A percentile compares a stretch with the other conserved stretches of the same genome.
phyloP scores from a whole-genome alignment of 2,888 invertebrate species.

The Deladenus siricidicola region DNA sequence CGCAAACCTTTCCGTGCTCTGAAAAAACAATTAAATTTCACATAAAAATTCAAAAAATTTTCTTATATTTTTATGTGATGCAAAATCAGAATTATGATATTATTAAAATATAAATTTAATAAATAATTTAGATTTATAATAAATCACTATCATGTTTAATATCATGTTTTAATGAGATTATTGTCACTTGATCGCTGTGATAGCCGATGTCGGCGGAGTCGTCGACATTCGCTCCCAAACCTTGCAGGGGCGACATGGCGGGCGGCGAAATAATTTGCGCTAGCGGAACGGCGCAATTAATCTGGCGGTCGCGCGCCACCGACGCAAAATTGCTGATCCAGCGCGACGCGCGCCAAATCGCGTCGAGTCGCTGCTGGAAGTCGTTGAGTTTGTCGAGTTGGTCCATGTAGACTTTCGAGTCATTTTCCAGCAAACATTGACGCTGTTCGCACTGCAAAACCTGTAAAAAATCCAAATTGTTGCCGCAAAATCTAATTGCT shows the following conservation, averaged over 20 bases:
- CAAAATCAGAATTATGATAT: too few relatives aligned
- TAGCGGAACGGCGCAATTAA: conserved; percentile 17
- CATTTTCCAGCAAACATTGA: conserved; percentile 42
- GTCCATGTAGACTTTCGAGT: conserved; percentile 38
- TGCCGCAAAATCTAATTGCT: background rate
- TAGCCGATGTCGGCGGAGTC: conserved; percentile 35
- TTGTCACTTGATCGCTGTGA: conserved; percentile 33
- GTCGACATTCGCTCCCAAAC: conserved; percentile 5
- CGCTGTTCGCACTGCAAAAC: conserved; percentile 46
- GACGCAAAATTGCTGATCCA: conserved; percentile 94
- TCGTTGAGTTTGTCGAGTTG: conserved; percentile 63
- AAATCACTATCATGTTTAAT: too few relatives aligned
- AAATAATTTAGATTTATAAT: too few relatives aligned
- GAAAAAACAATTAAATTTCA: too few relatives aligned
- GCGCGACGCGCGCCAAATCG: conserved; percentile 82
- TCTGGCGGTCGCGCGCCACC: conserved; percentile 73
- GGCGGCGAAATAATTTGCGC: conserved; percentile 12
- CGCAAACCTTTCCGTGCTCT: background rate
- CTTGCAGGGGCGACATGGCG: background rate
- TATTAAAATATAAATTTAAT: too few relatives aligned
- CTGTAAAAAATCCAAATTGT: conserved; percentile 12
- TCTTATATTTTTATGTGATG: too few relatives aligned
- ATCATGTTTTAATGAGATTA: too few relatives aligned
- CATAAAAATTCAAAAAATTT: too few relatives aligned
- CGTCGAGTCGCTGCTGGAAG: conserved; percentile 74